Base-by-base conservation (phyloP, 1,140 invertebrate species). In the Listronotus bonariensis region DNA sequence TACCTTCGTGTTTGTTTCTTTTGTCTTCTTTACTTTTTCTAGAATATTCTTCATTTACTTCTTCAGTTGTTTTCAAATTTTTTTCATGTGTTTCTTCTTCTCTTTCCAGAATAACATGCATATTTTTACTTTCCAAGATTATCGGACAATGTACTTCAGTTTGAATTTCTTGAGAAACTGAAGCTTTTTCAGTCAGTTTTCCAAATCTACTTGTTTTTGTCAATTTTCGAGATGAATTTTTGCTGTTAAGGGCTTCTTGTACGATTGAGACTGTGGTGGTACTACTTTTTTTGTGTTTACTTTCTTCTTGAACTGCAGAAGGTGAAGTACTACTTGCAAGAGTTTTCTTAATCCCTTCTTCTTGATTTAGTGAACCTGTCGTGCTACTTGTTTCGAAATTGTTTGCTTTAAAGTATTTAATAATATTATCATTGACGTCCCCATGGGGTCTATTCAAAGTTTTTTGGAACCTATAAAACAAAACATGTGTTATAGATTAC, bases 101-200 rank as follows among this genome's bases (percentile, higher is more conserved):
- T 1, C 6, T 38, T 53, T 38, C 11, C 3, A 7, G 8, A n/a
- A 49, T 11, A 11, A 41, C 40, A 36, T 53, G n/a, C 14, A 45
- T 14, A 36, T 68, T 20, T 38, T 49, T 45, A n/a, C 5, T 52
- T 43, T 61, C 32, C 48, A 58, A 49, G 60, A 53, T 54, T 42
- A 62, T 36, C 5, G 53, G 43, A 34, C 54, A 56, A 31, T 65
- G 62, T 26, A 55, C 45, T 34, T 67, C 61, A 1, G 67, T 72
- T 42, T 72, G 70, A 20, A 69, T 69, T 69, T 72, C 67, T 52
- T 72, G 64, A 10, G 61, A 57, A 12, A 60, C 17, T 18, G 46
- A 41, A 26, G 41, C 40, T 32, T 17, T 18, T 52, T 45, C 7
- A 41, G 6, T 63, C 14, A 26, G 3, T 36, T n/a, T 56, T 48